Evolutionary conservation across 1,140 invertebrate species (phyloP), one percentile per base, ranked within the genome.

Genomic region (Asbolus verrucosus): DNA sequence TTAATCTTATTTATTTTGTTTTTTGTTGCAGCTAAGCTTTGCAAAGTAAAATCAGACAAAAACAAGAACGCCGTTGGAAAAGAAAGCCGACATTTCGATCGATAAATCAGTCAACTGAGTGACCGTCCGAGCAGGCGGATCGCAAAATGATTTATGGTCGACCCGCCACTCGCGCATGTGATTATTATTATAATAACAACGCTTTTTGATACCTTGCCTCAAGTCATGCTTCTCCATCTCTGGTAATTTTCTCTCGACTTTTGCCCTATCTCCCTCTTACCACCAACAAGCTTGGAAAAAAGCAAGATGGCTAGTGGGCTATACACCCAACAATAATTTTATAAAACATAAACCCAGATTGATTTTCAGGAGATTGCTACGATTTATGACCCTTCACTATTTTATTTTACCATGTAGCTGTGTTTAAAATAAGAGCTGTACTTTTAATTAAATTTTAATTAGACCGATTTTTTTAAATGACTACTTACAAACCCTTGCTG

Each of bases 101-200:
- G 76, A 79, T 79, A 78, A 78, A 79, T 79, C 78, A 79, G 79
- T 79, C 76, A 79, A 70, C 65, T 73, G 73, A 77, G 74, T 79
- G 78, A 76, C 77, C 78, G 75, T 60, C 69, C 72, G 63, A 74
- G 70, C 71, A 74, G 76, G 77, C 77, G 77, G 77, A 77, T 75
- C 74, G 73, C 65, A 72, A 70, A 61, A 80, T 80, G 79, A 80
- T 80, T 80, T 79, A 80, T 75, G 46, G 30, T 31, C 74, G 41
- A 72, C 59, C 76, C 73, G 75, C 76, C 77, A 78, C 73, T 78
- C 71, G 77, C 77, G 76, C 77, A 80, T 79, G 77, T 79, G 75
- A 80, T 80, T 79, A 80, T 78, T 79, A 78, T 79, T 78, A 79
- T 80, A 78, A 80, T 78, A 78, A 75, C 67, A 67, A 71, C 67